Evolutionary conservation across 2,797 vertebrate species (phyloP), one percentile per base, ranked within the genome.

Genomic region (Galago senegalensis): DNA sequence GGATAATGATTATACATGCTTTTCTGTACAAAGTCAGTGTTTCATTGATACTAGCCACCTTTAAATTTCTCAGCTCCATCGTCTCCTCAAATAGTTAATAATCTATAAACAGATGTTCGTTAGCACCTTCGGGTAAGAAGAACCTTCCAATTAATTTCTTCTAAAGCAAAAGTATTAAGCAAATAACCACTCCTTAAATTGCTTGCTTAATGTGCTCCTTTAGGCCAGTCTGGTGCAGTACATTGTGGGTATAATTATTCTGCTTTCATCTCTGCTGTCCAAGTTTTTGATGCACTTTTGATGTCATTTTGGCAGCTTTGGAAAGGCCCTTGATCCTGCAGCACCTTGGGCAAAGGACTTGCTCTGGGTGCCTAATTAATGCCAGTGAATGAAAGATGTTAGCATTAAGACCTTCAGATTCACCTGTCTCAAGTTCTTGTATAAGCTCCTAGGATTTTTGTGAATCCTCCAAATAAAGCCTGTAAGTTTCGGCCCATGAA

Each of bases 91-190:
- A 82, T 56, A 87, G 58, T 75, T 89, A 56, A 95, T 69, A 61
- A 43, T 83, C 53, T 81, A 63, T 81, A 87, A 94, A 82, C 70
- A 56, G 79, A 53, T 37, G 37, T 67, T 67, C 70, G 40, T 53
- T 84, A 34, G 49, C 80, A 43, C 65, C 72, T 72, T 23, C 16
- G 12, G 58, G n/a, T 53, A 58, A 82, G 43, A 60, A 83, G 46
- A 87, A 58, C n/a, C 46, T 37, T 56, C 75, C 72, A 93, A 63
- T 92, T 65, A 88, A 96, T 88, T 96, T n/a, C 90, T 90, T 82
- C 73, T 73, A 80, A 97, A 95, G 63, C 53, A 82, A 67, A 96
- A 93, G 27, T 65, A 79, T 31, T 65, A 91, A 76, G 79, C 65
- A 88, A 40, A 82, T 69, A 75, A 27, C 67, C 87, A 65, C 89